These are phyloP conservation scores for Erpetoichthys calabaricus DNA, from an alignment of 2,797 vertebrate species.

Conservation along the genomic window DNA sequence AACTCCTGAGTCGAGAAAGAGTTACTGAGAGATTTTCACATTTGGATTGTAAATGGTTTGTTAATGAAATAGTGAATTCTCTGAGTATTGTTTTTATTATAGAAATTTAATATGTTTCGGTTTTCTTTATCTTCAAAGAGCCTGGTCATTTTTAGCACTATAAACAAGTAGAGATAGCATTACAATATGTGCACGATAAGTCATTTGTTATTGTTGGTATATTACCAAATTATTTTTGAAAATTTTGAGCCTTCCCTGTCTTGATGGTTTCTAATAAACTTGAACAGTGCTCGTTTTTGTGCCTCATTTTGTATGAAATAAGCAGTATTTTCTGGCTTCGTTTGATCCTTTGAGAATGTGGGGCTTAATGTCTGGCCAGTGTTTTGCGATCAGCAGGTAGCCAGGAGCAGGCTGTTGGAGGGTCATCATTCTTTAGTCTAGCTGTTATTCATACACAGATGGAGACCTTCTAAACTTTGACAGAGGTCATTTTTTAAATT, in stretches of 20 bases:
- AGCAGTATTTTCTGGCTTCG: slow-evolving; percentile 64
- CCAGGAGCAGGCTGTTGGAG: slow-evolving; percentile 75
- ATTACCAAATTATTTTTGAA: slow-evolving; percentile 10
- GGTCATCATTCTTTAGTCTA: slow-evolving; percentile 75
- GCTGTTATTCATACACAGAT: slow-evolving; percentile 77
- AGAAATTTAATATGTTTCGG: too few relatives aligned
- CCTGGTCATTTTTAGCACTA: slow-evolving; percentile 25
- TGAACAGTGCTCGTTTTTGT: slow-evolving; percentile 24
- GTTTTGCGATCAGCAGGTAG: slow-evolving; percentile 98
- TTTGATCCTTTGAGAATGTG: slow-evolving; percentile 83
- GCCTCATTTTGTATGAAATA: slow-evolving; percentile 61
- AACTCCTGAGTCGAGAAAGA: too few relatives aligned
- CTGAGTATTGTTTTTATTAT: too few relatives aligned
- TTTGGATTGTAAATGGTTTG: too few relatives aligned
- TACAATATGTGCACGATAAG: slow-evolving; percentile 21
- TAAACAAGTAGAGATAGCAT: slow-evolving; percentile 24
- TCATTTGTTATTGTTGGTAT: slow-evolving; percentile 16
- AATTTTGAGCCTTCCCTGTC: slow-evolving; percentile 5
- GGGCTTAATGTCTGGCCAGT: slow-evolving; percentile 82
- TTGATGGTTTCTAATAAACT: slow-evolving; percentile 14
- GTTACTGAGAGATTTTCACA: too few relatives aligned
- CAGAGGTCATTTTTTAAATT: slow-evolving; percentile 76
- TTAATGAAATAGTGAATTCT: too few relatives aligned
- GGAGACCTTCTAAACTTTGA: slow-evolving; percentile 84
- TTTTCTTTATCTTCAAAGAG: slow-evolving; percentile 31